Evolutionary conservation across 2,113 vertebrate species (phyloP).

Genomic region (Mungos mungo): DNA sequence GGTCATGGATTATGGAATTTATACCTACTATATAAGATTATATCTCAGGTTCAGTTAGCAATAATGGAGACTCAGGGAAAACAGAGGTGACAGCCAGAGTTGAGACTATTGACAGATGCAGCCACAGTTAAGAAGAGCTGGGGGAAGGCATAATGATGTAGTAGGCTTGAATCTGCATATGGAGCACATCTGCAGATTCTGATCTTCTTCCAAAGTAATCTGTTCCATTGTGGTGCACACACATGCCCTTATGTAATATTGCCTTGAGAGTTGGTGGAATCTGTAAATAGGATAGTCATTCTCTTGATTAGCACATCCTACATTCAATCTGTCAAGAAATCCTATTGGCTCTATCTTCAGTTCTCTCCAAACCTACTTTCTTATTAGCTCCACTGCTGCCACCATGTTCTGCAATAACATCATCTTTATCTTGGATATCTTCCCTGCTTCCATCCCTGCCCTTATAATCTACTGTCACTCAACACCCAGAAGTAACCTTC

Average conservation of each 20-base stretch:
- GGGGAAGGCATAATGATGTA: not conserved
- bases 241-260: not conserved
- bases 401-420: not conserved
- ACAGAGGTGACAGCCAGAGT: not conserved
- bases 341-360: not conserved
- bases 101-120: not conserved
- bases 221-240: not conserved
- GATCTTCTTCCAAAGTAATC: not conserved
- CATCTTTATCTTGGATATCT: not conserved
- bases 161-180: not conserved
- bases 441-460: not conserved
- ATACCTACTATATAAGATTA: not conserved
- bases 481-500: not conserved
- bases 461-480: not conserved
- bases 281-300: not conserved
- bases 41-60: not conserved
- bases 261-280: not conserved
- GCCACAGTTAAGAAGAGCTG: not conserved
- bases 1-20: not conserved
- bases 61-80: not conserved
- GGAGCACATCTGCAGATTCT: not conserved
- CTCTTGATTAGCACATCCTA: not conserved
- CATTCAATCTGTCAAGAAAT: not conserved
- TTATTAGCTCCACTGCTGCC: not conserved
- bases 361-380: not conserved